These are phyloP conservation scores for Biston betularia DNA, from an alignment of 2,888 invertebrate genomes.

Conservation along the genomic window DNA sequence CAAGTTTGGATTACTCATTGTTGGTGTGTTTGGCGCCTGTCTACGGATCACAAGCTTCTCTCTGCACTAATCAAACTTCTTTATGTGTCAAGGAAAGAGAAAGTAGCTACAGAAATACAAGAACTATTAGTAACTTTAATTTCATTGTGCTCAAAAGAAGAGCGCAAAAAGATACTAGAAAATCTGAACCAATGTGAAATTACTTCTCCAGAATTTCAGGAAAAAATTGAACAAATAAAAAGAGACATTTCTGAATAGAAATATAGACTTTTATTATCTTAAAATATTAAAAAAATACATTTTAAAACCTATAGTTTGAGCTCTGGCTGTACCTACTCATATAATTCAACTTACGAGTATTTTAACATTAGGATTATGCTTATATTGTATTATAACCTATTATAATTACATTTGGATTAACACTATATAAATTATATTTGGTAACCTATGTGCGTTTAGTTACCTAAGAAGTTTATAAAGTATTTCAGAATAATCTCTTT, in stretches of 20 bases:
- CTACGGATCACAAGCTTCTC: slow-evolving; percentile 63
- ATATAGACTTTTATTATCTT: slow-evolving; percentile 15
- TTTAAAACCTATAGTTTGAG: background rate
- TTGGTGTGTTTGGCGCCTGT: slow-evolving; percentile 72
- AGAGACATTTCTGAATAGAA: slow-evolving; percentile 48
- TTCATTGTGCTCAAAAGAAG: slow-evolving; percentile 56
- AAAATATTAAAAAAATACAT: background rate
- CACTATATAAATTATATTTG: background rate
- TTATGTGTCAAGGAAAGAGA: slow-evolving; percentile 61
- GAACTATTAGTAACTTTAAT: slow-evolving; percentile 65
- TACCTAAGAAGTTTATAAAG: too few species aligned
- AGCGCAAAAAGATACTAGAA: slow-evolving; percentile 56
- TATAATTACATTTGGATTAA: background rate
- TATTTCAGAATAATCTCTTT: background rate
- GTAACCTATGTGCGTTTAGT: background rate
- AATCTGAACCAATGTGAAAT: slow-evolving; percentile 53
- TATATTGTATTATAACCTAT: background rate
- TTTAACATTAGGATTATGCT: background rate
- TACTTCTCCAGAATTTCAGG: slow-evolving; percentile 53
- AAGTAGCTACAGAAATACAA: slow-evolving; percentile 54
- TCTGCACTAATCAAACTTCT: slow-evolving; percentile 69
- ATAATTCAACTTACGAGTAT: background rate
- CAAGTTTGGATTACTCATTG: slow-evolving; percentile 71
- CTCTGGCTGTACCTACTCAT: background rate
- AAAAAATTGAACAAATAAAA: slow-evolving; percentile 61